Evolutionary conservation across 2,113 vertebrate species (phyloP).

Genomic region (Crypturellus undulatus): DNA sequence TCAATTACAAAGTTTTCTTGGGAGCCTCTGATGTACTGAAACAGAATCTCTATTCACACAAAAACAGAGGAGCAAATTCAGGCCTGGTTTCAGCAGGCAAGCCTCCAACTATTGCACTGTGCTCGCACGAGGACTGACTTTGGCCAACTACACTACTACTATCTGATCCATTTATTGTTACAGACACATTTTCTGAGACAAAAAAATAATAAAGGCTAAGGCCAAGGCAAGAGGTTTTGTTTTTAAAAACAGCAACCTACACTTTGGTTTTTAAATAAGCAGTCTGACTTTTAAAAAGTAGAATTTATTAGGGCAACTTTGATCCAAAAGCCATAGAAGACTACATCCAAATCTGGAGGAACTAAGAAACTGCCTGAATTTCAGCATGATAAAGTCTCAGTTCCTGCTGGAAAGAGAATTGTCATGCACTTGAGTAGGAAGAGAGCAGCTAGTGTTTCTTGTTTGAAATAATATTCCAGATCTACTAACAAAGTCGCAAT

Average conservation of each 20-base stretch:
- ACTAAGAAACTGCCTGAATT: not conserved
- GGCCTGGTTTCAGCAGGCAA: not conserved
- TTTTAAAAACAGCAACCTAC: not conserved
- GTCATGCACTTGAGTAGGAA: not conserved
- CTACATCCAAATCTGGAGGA: not conserved
- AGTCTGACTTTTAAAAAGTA: not conserved
- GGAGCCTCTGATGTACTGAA: not conserved
- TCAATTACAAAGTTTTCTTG: conserved; percentile 34
- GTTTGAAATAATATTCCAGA: not conserved
- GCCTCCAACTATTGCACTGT: not conserved
- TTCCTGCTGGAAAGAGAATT: not conserved
- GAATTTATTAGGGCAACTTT: not conserved
- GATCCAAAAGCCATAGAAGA: not conserved
- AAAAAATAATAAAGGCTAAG: not conserved
- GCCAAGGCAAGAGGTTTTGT: not conserved
- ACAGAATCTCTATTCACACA: not conserved
- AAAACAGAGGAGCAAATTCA: not conserved
- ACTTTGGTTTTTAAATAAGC: not conserved
- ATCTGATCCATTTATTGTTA: not conserved
- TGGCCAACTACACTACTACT: not conserved
- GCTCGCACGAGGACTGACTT: not conserved
- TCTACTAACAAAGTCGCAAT: not conserved
- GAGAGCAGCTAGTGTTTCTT: not conserved
- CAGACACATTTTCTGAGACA: not conserved
- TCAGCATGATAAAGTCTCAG: not conserved